phyloP scores from a whole-genome alignment of 2,113 vertebrate species.

The Eidolon helvum region DNA sequence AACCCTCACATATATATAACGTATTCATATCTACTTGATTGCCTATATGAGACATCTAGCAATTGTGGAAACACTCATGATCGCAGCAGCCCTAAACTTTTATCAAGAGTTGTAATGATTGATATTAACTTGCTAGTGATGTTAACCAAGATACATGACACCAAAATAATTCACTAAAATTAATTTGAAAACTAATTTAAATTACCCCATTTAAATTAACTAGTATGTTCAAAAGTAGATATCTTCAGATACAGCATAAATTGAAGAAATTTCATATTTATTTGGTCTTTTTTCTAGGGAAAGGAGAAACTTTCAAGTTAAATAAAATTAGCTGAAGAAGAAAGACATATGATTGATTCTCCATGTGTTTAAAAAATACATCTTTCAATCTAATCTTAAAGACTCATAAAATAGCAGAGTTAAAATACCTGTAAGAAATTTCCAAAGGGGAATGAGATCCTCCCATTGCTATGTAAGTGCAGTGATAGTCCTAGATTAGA shows the following conservation, averaged over 20 bases:
- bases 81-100: background rate
- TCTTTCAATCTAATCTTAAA: background rate
- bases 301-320: background rate
- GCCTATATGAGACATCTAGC: background rate
- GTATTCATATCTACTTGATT: background rate
- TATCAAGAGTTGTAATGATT: background rate
- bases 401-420: background rate
- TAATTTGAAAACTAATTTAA: background rate
- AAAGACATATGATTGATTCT: background rate
- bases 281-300: background rate
- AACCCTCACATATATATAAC: background rate
- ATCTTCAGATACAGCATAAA: background rate
- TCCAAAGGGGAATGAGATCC: background rate
- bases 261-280: background rate
- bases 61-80: background rate
- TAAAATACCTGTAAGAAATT: background rate
- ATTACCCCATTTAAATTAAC: background rate
- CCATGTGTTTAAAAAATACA: background rate
- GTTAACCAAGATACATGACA: background rate
- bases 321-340: background rate
- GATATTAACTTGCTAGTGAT: background rate
- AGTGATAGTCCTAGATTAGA: background rate
- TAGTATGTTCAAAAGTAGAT: background rate
- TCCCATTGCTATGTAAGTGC: background rate
- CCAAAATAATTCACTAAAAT: constrained; percentile 12